Conservation (phyloP, 2,797 vertebrate species). For the Eutrigla gurnardus region DNA sequence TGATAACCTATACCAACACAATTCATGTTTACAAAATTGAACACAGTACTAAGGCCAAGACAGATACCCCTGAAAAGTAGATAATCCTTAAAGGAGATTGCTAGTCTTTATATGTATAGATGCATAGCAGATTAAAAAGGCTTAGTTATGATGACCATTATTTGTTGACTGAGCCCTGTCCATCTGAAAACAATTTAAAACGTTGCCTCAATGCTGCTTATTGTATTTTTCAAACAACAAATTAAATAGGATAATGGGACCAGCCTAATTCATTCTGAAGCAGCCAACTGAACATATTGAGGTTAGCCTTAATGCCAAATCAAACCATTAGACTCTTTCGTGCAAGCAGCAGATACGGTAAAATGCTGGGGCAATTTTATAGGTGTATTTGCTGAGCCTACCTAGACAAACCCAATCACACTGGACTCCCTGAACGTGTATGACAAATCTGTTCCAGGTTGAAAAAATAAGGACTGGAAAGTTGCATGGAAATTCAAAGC, state of each 20-base stretch:
- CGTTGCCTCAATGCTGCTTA: constrained; percentile 21
- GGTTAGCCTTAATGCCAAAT: constrained; percentile 6
- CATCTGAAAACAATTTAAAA: constrained; percentile 37
- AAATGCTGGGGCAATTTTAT: neutral
- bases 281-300: constrained; percentile 6
- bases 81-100: constrained; percentile 80
- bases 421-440: constrained; percentile 23
- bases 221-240: constrained; percentile 34
- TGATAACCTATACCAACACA: constrained; percentile 36
- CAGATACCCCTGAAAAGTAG: constrained; percentile 58
- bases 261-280: constrained; percentile 8
- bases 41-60: constrained; percentile 36
- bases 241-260: constrained; percentile 19
- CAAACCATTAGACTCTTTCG: constrained; percentile 23
- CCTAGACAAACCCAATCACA: constrained; percentile 13
- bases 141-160: constrained; percentile 68
- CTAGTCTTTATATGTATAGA: constrained; percentile 64
- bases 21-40: constrained; percentile 52
- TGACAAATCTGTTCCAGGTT: constrained; percentile 34
- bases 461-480: constrained; percentile 32
- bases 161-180: constrained; percentile 44
- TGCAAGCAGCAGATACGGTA: constrained; percentile 17
- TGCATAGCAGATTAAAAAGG: constrained; percentile 66
- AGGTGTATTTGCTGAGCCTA: constrained; percentile 11
- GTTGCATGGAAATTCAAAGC: constrained; percentile 39